Conservation (phyloP, 2,113 vertebrate genomes). For the Cranoglanis bouderius region DNA sequence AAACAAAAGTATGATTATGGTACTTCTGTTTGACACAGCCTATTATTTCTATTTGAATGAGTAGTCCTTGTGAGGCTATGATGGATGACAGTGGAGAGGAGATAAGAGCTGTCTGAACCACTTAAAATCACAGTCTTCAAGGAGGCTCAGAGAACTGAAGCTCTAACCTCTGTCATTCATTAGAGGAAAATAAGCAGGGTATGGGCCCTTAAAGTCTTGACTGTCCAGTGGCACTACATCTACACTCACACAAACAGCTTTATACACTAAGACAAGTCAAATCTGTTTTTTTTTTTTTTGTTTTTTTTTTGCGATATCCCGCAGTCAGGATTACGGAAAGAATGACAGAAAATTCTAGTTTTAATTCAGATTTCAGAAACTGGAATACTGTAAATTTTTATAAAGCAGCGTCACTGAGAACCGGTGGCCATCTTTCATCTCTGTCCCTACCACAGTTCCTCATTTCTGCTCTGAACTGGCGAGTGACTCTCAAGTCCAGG, state of each 20-base stretch:
- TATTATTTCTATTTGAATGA: slow-evolving; percentile 49
- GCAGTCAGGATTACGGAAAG: neutral
- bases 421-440: slow-evolving; percentile 11
- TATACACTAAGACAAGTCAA: neutral
- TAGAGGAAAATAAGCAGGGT: slow-evolving; percentile 19
- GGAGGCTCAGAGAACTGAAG: slow-evolving; percentile 22
- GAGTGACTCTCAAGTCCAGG: slow-evolving; percentile 18
- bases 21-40: slow-evolving; percentile 42
- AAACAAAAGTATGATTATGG: slow-evolving; percentile 39
- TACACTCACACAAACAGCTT: neutral
- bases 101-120: slow-evolving; percentile 45
- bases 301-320: neutral
- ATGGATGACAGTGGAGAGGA: slow-evolving; percentile 30
- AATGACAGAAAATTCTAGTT: neutral
- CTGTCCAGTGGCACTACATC: neutral
- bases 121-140: slow-evolving; percentile 47
- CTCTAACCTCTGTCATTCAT: slow-evolving; percentile 26
- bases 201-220: slow-evolving; percentile 4
- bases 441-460: neutral
- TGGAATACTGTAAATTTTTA: too few relatives aligned
- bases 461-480: neutral
- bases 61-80: slow-evolving; percentile 33
- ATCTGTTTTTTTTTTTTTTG: neutral
- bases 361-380: neutral
- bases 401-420: neutral